A percentile compares a stretch with the other conserved stretches of the same genome.
These are phyloP conservation scores for Sebastiscus albofasciatus DNA, from an alignment of 2,797 vertebrate genomes.

Conservation along the genomic window DNA sequence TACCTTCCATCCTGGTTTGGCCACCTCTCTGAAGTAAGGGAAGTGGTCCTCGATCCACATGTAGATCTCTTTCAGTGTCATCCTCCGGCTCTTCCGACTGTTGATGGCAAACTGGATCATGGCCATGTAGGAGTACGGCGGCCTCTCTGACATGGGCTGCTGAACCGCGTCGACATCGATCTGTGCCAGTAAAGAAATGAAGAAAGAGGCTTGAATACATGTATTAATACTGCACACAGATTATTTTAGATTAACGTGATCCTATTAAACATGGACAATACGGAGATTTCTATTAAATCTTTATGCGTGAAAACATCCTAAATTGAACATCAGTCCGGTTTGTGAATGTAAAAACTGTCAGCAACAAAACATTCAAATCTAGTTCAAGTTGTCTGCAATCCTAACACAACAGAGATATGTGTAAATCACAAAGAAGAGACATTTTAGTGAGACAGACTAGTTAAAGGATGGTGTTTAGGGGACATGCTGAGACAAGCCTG, in stretches of 20 bases:
- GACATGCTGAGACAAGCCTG: background rate
- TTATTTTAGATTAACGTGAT: background rate
- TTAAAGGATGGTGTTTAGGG: background rate
- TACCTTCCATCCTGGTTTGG: slow-evolving; percentile 97
- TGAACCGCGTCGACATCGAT: background rate
- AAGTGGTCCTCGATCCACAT: slow-evolving; percentile 97
- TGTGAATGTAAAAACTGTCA: background rate
- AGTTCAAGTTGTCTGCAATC: background rate
- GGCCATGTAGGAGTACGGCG: slow-evolving; percentile 97
- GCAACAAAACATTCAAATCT: background rate
- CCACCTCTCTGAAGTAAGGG: slow-evolving; percentile 92
- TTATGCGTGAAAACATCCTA: background rate
- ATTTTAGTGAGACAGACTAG: background rate
- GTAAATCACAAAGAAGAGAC: background rate
- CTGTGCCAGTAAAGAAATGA: background rate
- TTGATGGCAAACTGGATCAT: slow-evolving; percentile 99
- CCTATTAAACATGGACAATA: background rate
- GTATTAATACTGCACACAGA: background rate
- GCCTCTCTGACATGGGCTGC: slow-evolving; percentile 84
- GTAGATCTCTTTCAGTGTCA: slow-evolving; percentile 98
- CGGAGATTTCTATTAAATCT: background rate
- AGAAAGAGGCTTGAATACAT: background rate
- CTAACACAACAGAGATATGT: too few relatives aligned
- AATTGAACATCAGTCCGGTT: background rate
- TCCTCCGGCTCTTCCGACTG: slow-evolving; percentile 88